Evolutionary conservation across 35 echinoderm and acorn worm genomes (phyloP).

Genomic region (Antedon bifida): DNA sequence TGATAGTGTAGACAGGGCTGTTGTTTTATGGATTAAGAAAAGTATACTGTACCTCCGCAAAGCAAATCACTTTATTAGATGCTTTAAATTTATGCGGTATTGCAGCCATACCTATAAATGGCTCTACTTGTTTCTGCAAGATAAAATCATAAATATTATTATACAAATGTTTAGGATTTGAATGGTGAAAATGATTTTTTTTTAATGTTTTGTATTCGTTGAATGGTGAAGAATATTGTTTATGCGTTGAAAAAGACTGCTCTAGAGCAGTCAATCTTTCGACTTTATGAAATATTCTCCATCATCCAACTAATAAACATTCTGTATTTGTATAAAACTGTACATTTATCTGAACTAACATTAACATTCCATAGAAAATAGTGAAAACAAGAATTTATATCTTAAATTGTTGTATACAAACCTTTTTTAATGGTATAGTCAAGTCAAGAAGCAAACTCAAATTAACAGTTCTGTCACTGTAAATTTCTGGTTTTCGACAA

Average conservation of each 20-base stretch:
- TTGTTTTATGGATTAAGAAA: no score
- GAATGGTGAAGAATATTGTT: no score
- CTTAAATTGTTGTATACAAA: not conserved
- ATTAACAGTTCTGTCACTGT: not conserved
- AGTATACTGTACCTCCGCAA: slow-evolving; percentile 63
- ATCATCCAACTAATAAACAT: no score
- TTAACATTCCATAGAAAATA: no score
- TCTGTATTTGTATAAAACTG: no score
- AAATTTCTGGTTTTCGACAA: not conserved
- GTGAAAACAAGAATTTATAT: no score
- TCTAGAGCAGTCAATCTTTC: no score
- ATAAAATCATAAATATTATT: slow-evolving; percentile 2
- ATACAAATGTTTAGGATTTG: not conserved
- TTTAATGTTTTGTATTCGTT: no score
- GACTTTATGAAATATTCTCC: no score
- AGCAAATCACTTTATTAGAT: slow-evolving; percentile 57
- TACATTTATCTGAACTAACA: no score
- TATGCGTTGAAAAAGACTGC: no score
- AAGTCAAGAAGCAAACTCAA: not conserved
- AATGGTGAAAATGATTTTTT: not conserved
- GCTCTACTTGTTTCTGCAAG: slow-evolving; percentile 53
- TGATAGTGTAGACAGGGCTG: no score
- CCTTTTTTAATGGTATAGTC: not conserved
- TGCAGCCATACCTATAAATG: slow-evolving; percentile 37
- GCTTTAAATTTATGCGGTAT: slow-evolving; percentile 44